These are phyloP conservation scores for Drosophila baimaii DNA, from an alignment of 1,140 invertebrate genomes.

Conservation along the genomic window DNA sequence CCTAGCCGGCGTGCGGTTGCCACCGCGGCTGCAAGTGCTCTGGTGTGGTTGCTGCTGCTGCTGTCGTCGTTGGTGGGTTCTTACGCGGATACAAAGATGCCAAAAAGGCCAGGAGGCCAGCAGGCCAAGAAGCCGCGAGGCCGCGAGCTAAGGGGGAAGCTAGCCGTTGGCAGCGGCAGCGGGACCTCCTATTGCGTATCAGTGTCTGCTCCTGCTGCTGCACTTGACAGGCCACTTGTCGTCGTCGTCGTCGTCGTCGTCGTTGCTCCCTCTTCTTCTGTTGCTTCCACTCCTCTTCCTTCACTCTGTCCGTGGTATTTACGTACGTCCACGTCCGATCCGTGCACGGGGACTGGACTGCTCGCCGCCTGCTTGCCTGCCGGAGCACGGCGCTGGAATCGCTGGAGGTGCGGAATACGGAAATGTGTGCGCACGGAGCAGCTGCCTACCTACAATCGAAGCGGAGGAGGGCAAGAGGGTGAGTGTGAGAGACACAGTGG, in stretches of 20 bases:
- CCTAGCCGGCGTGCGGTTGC: constrained; percentile 19
- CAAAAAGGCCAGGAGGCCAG: not conserved
- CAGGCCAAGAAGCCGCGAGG: not conserved
- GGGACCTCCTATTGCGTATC: constrained; percentile 38
- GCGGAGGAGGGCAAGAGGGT: constrained; percentile 11
- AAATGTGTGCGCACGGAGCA: constrained; percentile 27
- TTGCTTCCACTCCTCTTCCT: not conserved
- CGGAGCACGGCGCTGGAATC: not conserved
- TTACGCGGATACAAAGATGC: constrained; percentile 1
- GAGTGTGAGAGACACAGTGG: constrained; percentile 21
- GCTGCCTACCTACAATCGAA: constrained; percentile 23
- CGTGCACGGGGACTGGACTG: constrained; percentile 22
- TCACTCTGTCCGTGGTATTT: constrained; percentile 19
- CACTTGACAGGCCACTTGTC: constrained; percentile 40
- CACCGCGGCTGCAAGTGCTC: constrained; percentile 26
- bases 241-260: too few relatives aligned
- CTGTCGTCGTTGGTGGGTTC: constrained; percentile 1
- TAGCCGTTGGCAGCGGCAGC: not conserved
- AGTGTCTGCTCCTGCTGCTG: constrained; percentile 38
- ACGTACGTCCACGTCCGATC: constrained; percentile 19
- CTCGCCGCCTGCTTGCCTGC: constrained; percentile 1
- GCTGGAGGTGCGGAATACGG: constrained; percentile 17
- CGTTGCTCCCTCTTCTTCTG: not conserved
- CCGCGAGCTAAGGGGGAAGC: too few relatives aligned
- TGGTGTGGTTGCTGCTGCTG: constrained; percentile 5